Evolutionary conservation across 2,888 invertebrate species (phyloP).

Genomic region (Mythimna loreyi): DNA sequence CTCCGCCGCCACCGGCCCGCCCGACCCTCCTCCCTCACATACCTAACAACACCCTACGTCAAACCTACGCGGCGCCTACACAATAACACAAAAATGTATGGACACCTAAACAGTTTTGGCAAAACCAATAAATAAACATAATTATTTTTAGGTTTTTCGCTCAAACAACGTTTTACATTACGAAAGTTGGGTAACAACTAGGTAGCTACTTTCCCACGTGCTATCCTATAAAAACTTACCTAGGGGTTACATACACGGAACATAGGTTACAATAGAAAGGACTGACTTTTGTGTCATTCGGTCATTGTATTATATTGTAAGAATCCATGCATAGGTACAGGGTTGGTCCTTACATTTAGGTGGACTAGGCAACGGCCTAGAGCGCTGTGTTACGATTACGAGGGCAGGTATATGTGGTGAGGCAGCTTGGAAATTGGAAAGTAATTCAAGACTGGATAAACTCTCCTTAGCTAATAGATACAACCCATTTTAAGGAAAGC

Average conservation of each 20-base stretch:
- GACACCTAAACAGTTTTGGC: slow-evolving; percentile 16
- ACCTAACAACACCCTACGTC: slow-evolving; percentile 73
- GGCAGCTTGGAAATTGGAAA: neutral
- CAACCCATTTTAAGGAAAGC: no score
- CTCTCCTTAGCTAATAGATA: no score
- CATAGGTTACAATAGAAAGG: neutral
- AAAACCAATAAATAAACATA: neutral
- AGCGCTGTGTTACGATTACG: no score
- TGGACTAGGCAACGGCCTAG: no score
- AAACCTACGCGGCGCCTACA: slow-evolving; percentile 67
- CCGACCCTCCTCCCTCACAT: slow-evolving; percentile 77
- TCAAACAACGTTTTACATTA: neutral
- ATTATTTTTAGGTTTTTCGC: slow-evolving; percentile 1
- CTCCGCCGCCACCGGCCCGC: slow-evolving; percentile 65
- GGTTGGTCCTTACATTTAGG: no score
- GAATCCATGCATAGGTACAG: neutral
- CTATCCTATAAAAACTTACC: no score
- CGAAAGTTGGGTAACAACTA: neutral
- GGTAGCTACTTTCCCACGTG: no score
- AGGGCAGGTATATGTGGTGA: no score
- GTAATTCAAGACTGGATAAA: neutral
- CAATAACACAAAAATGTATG: slow-evolving; percentile 36
- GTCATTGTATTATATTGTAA: slow-evolving; percentile 9
- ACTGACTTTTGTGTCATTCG: neutral
- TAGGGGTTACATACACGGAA: no score